Evolutionary conservation across 2,113 vertebrate genomes (phyloP).

Genomic region (Trogon surrucura): DNA sequence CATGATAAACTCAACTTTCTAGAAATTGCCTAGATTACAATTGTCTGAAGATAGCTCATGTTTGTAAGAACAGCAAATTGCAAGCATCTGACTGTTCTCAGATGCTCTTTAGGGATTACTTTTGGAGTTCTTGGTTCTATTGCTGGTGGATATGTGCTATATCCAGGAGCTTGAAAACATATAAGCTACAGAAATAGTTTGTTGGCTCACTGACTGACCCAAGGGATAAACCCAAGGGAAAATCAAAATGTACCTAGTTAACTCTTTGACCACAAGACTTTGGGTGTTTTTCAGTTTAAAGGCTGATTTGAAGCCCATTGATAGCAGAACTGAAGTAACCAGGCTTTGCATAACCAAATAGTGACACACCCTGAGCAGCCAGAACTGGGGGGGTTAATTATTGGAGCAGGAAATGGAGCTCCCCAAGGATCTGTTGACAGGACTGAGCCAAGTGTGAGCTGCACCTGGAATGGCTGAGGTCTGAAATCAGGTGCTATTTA

Average conservation of each 20-base stretch:
- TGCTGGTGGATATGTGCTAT: neutral
- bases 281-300: neutral
- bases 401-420: neutral
- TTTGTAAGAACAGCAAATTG: neutral
- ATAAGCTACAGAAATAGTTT: neutral
- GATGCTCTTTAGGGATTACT: neutral
- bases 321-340: neutral
- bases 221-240: neutral
- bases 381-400: neutral
- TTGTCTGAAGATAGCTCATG: neutral
- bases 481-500: slow-evolving; percentile 30
- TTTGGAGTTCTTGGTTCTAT: neutral
- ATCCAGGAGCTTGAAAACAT: neutral
- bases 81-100: neutral
- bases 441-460: neutral
- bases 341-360: neutral
- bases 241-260: neutral
- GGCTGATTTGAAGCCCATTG: neutral
- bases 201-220: neutral
- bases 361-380: neutral
- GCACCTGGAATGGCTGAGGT: slow-evolving; percentile 38
- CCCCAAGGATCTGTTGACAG: neutral
- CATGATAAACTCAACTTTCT: neutral
- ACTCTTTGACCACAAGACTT: neutral
- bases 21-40: neutral